These are phyloP conservation scores for Ageneiosus marmoratus DNA, from an alignment of 2,113 vertebrate genomes.

Conservation along the genomic window DNA sequence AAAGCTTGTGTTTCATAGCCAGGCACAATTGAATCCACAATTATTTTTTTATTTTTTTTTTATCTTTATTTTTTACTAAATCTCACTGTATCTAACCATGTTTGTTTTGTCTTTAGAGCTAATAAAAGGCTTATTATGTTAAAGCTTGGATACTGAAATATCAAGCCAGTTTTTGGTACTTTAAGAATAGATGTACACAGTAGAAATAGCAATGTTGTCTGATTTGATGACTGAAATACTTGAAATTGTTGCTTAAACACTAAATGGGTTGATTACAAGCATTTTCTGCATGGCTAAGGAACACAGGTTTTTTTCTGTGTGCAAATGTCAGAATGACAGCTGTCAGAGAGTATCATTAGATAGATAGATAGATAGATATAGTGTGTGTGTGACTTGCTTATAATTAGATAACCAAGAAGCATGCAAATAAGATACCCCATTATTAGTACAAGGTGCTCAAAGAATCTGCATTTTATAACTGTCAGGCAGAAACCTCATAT, in stretches of 20 bases:
- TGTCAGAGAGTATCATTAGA: background rate
- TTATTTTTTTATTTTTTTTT: too few relatives aligned
- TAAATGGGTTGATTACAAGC: background rate
- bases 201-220: background rate
- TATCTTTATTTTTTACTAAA: background rate
- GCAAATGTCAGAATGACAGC: background rate
- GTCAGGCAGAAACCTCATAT: too few relatives aligned
- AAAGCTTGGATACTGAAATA: background rate
- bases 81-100: background rate
- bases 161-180: too few relatives aligned
- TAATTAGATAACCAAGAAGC: too few relatives aligned
- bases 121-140: background rate
- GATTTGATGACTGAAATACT: background rate
- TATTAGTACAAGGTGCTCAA: background rate
- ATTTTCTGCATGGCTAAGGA: background rate
- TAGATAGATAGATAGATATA: too few relatives aligned
- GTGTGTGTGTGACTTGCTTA: too few relatives aligned
- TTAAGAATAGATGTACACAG: too few relatives aligned
- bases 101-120: background rate
- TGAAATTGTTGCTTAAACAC: background rate
- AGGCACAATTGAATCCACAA: background rate
- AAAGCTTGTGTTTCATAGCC: conserved; percentile 25
- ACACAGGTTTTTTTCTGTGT: conserved; percentile 23
- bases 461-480: background rate
- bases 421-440: background rate